Base-by-base conservation (phyloP, 2,888 invertebrate genomes). In the Melitaea athalia region DNA sequence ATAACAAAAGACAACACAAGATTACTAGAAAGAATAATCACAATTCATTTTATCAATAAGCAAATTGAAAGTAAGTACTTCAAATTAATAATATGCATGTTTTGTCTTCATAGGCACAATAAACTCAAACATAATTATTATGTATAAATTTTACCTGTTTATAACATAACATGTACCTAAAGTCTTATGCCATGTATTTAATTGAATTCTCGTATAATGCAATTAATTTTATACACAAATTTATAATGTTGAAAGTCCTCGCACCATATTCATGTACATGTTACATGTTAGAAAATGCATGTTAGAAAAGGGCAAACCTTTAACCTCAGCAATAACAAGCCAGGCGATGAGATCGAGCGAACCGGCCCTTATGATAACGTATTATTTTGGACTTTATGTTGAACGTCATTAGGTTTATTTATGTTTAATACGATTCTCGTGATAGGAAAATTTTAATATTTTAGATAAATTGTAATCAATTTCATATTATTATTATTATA, bases 281-380 rank as follows among this genome's bases (percentile, higher is more conserved):
- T 38, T 53, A 53, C 53, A 53, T 57, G 57, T 57, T 57, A 57
- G 57, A 57, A 57, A 57, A 57, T 64, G 67, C 67, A 71, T 70
- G 66, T 70, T 55, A 50, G 68, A 59, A 69, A 69, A 69, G 68
- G 67, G 55, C 69, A 69, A 55, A 73, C 69, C 69, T 71, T 57
- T 73, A 65, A 73, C 72, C 72, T 67, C 45, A 24, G 59, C 68
- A 45, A 59, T 70, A 70, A 70, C 70, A 63, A 59, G 68, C 64
- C 49, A 68, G 42, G 64, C 57, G 64, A 69, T 68, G 69, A 67
- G 69, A 69, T 64, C 47, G 42, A 69, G 59, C 55, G 24, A 67
- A 55, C 63, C 5, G 62, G 67, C 47, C 55, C 7, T 61, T 66
- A 55, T 45, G 33, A 62, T 11, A 45, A 55, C 6, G 62, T 55